These are phyloP conservation scores for Characodon lateralis DNA, from an alignment of 2,797 vertebrate species.

Conservation along the genomic window DNA sequence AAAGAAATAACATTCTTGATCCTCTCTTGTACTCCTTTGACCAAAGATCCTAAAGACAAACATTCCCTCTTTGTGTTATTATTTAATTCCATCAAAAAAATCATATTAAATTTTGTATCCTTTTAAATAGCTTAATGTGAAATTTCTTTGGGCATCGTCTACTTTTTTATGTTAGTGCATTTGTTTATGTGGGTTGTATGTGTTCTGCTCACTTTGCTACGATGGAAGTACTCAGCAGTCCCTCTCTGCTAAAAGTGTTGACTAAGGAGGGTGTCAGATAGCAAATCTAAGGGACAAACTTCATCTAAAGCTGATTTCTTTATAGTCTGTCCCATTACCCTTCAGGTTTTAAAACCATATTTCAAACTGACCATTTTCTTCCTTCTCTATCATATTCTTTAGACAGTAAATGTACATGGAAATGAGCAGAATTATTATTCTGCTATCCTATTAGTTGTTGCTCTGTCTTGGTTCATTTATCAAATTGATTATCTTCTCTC, in stretches of 20 bases:
- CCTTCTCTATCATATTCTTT: conserved; percentile 22
- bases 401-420: conserved; percentile 9
- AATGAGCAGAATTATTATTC: conserved; percentile 17
- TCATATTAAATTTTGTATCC: background rate
- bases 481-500: conserved; percentile 20
- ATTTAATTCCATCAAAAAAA: background rate
- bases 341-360: conserved; percentile 12
- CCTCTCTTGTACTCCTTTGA: background rate
- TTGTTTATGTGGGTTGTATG: conserved; percentile 32
- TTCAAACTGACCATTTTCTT: conserved; percentile 16
- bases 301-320: conserved; percentile 72
- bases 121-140: conserved; percentile 22
- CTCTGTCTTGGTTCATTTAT: conserved; percentile 28
- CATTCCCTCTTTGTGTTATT: background rate
- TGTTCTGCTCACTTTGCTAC: conserved; percentile 24
- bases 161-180: conserved; percentile 39
- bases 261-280: conserved; percentile 74
- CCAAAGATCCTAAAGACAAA: background rate
- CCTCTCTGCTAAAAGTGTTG: conserved; percentile 75
- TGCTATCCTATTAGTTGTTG: conserved; percentile 1
- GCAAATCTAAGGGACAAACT: conserved; percentile 77
- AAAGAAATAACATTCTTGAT: background rate
- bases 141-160: conserved; percentile 34
- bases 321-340: conserved; percentile 52
- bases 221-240: conserved; percentile 61